Evolutionary conservation across 35 echinoderm and acorn worm species (phyloP).

Genomic region (Stichopus chloronotus): DNA sequence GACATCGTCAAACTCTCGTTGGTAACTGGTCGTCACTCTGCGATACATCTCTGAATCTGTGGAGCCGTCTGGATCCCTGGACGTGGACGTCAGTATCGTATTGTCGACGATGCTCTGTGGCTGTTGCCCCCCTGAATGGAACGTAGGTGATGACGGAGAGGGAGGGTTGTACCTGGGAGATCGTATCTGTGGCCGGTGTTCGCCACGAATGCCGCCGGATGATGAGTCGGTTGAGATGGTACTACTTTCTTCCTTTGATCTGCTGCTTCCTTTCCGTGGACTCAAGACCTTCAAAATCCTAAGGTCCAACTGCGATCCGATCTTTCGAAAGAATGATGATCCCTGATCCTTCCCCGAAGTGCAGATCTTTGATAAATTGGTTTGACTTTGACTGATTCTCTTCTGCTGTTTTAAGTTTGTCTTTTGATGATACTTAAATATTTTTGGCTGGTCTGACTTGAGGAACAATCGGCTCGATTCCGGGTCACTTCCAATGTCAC

Average conservation of each 20-base stretch:
- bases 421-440: conserved; percentile 53
- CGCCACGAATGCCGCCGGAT: background rate
- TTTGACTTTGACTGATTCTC: conserved; percentile 42
- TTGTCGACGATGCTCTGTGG: too few relatives aligned
- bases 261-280: conserved; percentile 50
- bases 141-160: background rate
- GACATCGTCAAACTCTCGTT: conserved; percentile 56
- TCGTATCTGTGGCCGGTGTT: conserved; percentile 51
- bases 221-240: background rate
- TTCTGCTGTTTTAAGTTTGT: background rate
- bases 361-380: background rate
- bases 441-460: conserved; percentile 9
- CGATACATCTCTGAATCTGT: conserved; percentile 57
- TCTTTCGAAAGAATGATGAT: conserved; percentile 26
- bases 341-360: background rate
- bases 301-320: conserved; percentile 56
- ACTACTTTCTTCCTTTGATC: background rate
- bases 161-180: conserved; percentile 24
- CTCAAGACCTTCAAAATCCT: conserved; percentile 49
- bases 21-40: conserved; percentile 52
- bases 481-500: background rate
- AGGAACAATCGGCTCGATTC: background rate
- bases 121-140: background rate
- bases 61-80: background rate
- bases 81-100: background rate